Percentiles rank a stretch among this genome's conserved stretches.
phyloP scores from a whole-genome alignment of 53 echinoderm and acorn worm species.

The Luidia sarsii region DNA sequence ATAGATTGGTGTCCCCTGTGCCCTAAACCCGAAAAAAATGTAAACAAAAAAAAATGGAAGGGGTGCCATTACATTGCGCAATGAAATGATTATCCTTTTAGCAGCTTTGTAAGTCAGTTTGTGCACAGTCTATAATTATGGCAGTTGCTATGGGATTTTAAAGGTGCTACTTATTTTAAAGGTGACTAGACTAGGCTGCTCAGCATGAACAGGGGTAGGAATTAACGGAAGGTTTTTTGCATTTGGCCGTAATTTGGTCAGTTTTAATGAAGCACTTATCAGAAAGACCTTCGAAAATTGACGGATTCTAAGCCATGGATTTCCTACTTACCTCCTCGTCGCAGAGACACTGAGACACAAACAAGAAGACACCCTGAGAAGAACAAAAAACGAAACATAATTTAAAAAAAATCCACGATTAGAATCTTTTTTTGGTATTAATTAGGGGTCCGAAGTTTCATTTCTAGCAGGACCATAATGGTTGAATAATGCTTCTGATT shows the following conservation, averaged over 20 bases:
- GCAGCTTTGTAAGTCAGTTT: too few species aligned
- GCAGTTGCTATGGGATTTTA: neutral
- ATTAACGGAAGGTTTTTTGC: too few species aligned
- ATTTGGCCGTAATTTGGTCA: neutral
- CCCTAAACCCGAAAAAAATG: neutral
- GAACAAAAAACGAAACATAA: neutral
- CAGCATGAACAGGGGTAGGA: too few species aligned
- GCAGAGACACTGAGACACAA: slow-evolving; percentile 14
- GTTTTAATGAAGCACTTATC: neutral
- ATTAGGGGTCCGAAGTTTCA: neutral
- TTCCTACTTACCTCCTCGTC: slow-evolving; percentile 31
- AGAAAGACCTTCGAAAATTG: too few species aligned
- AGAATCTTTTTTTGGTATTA: neutral
- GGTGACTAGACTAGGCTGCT: too few species aligned
- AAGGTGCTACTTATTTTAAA: neutral
- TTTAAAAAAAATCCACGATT: neutral
- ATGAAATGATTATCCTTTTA: neutral
- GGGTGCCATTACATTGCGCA: neutral
- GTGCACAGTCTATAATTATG: too few species aligned
- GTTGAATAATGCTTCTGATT: neutral
- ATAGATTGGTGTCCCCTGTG: too few species aligned
- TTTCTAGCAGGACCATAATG: neutral
- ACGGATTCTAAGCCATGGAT: neutral
- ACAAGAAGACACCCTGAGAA: slow-evolving; percentile 21
- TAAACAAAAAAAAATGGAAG: neutral